Conservation (phyloP, 2,113 vertebrate genomes). For the Nymphicus hollandicus region DNA sequence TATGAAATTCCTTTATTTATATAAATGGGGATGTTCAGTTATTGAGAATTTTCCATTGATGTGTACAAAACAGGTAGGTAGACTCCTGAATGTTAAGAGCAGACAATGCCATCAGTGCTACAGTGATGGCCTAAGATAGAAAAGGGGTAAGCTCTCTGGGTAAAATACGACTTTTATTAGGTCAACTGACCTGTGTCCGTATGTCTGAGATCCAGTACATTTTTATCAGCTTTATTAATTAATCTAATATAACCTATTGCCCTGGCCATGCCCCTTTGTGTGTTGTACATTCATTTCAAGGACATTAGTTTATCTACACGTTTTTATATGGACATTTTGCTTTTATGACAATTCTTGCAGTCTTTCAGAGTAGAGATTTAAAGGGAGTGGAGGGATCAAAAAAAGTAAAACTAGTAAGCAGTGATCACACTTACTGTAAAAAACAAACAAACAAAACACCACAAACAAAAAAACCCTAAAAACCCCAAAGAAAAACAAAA, state of each 20-base stretch:
- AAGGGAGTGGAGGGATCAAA: background rate
- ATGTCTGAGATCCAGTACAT: background rate
- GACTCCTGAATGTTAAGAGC: background rate
- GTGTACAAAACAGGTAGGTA: fast-evolving
- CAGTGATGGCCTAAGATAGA: background rate
- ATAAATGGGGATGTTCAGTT: background rate
- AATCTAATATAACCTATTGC: background rate
- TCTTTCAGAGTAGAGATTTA: background rate
- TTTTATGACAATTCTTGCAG: background rate
- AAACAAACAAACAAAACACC: background rate
- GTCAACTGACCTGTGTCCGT: background rate
- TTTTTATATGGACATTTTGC: background rate
- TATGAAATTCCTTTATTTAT: background rate
- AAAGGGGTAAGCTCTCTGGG: background rate
- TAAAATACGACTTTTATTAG: background rate
- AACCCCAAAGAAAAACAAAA: background rate
- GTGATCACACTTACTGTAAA: background rate
- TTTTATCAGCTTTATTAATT: background rate
- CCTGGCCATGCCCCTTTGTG: fast-evolving
- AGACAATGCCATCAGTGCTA: background rate
- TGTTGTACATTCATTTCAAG: background rate
- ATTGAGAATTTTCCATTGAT: background rate
- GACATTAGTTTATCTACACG: fast-evolving
- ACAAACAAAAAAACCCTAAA: background rate
- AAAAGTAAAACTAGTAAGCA: background rate